phyloP scores from a whole-genome alignment of 2,113 vertebrate genomes.

The Myanophis thanlyinensis region DNA sequence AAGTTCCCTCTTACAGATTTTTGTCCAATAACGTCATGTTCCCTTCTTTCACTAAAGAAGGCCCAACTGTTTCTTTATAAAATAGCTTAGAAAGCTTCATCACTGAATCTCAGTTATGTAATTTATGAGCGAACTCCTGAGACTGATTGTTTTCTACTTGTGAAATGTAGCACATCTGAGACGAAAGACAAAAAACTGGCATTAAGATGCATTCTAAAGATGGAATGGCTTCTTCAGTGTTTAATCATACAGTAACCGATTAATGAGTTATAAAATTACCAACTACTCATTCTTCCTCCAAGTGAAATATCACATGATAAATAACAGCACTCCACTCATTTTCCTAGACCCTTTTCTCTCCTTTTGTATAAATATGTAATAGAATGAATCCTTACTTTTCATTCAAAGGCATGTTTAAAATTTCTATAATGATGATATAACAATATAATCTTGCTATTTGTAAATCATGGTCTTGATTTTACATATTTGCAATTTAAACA shows the following conservation, averaged over 20 bases:
- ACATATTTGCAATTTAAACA: not conserved
- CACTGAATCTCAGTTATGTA: not conserved
- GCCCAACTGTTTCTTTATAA: not conserved
- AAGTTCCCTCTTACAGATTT: not conserved
- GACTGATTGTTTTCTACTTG: not conserved
- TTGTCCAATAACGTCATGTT: not conserved
- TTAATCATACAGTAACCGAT: not conserved
- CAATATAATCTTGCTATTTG: not conserved
- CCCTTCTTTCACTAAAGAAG: not conserved
- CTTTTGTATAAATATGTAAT: not conserved
- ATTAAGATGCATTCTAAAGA: not conserved
- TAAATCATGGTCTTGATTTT: not conserved
- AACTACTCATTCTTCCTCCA: not conserved
- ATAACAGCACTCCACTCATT: not conserved
- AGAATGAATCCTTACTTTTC: conserved; percentile 5
- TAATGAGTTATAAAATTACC: not conserved
- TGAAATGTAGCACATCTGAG: conserved; percentile 6
- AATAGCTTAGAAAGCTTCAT: not conserved
- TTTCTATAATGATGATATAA: not conserved
- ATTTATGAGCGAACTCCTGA: not conserved
- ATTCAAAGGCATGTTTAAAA: not conserved
- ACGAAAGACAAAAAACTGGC: not conserved
- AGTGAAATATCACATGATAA: not conserved
- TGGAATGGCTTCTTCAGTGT: not conserved
- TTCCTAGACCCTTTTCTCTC: not conserved